These are phyloP conservation scores for Dendropsophus ebraccatus DNA, from an alignment of 2,113 vertebrate genomes.

Conservation along the genomic window DNA sequence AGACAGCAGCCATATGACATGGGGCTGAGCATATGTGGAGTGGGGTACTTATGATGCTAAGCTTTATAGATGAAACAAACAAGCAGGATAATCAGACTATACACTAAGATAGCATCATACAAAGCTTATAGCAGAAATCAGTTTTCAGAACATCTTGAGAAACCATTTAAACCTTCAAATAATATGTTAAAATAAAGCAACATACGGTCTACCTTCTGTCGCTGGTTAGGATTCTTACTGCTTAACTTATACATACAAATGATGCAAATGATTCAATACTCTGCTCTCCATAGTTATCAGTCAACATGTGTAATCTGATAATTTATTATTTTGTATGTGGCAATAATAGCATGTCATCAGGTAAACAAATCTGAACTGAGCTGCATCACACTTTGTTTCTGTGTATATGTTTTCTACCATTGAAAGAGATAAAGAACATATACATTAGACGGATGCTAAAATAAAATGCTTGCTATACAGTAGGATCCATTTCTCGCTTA, in stretches of 20 bases:
- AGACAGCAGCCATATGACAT: background rate
- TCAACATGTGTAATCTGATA: background rate
- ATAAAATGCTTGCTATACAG: too few species aligned
- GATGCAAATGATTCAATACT: conserved; percentile 5
- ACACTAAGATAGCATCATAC: background rate
- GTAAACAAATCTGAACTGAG: background rate
- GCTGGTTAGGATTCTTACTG: conserved; percentile 23
- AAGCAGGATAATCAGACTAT: background rate
- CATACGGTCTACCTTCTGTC: conserved; percentile 30
- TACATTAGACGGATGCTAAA: too few species aligned
- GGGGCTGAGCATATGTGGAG: conserved; percentile 6
- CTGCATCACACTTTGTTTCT: too few species aligned
- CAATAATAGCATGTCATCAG: background rate
- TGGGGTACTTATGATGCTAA: conserved; percentile 5
- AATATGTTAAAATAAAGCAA: conserved; percentile 18
- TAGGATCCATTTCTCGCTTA: too few species aligned
- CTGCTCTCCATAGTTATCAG: conserved; percentile 4
- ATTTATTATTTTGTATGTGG: background rate
- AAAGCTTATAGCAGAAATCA: background rate
- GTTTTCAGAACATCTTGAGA: conserved; percentile 28
- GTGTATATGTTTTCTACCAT: too few species aligned
- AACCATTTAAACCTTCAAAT: background rate
- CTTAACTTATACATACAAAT: conserved; percentile 37
- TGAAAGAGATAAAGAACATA: too few species aligned
- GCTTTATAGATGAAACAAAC: background rate